A percentile compares a stretch with the other conserved stretches of the same genome.
Evolutionary conservation across 2,113 vertebrate species (phyloP).

Genomic region (Pedetes capensis): DNA sequence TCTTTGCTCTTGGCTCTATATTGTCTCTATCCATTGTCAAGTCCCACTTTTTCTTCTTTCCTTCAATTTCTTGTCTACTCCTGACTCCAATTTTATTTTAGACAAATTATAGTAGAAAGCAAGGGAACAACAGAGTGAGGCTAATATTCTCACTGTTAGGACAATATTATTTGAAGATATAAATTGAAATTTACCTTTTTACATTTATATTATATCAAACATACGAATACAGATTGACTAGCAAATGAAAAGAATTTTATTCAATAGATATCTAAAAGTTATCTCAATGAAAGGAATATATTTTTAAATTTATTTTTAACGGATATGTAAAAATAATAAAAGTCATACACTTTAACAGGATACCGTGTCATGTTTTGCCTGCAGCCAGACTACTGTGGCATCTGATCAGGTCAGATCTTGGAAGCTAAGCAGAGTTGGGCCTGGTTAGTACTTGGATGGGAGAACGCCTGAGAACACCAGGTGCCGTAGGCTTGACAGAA

Average conservation of each 20-base stretch:
- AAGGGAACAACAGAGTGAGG: neutral
- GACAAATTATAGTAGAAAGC: neutral
- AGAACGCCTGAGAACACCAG: too few relatives aligned
- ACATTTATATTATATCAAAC: neutral
- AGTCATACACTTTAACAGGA: too few relatives aligned
- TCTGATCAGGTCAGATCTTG: too few relatives aligned
- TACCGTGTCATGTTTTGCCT: neutral
- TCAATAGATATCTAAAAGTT: neutral
- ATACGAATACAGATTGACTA: neutral
- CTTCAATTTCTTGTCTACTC: neutral
- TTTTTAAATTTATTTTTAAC: neutral
- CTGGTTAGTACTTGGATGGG: too few relatives aligned
- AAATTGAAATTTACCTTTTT: neutral
- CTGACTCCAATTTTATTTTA: neutral
- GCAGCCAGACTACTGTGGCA: too few relatives aligned
- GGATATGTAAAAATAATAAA: neutral
- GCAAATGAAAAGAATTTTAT: neutral
- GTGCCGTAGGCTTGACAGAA: too few relatives aligned
- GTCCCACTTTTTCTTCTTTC: neutral
- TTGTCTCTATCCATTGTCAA: too few relatives aligned
- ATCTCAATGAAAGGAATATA: neutral
- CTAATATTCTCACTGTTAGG: neutral
- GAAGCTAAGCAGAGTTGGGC: too few relatives aligned
- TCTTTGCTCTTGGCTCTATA: neutral
- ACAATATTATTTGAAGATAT: neutral